Evolutionary conservation across 1,140 invertebrate species (phyloP).

Genomic region (Physella acuta): DNA sequence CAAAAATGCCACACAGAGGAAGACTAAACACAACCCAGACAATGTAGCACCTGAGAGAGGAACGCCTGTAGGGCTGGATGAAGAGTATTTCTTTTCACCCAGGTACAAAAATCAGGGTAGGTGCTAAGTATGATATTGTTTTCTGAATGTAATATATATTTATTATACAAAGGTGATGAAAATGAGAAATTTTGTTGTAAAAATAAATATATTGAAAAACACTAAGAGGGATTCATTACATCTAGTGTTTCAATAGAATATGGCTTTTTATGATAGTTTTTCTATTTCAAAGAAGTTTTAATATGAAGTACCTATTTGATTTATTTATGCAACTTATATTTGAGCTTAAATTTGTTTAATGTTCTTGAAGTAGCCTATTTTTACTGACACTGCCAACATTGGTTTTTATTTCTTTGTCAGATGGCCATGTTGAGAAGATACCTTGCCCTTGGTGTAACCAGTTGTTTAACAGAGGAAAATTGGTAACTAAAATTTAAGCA

Average conservation of each 20-base stretch:
- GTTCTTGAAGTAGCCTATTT: neutral
- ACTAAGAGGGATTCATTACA: too few species aligned
- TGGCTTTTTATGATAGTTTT: neutral
- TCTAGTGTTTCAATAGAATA: neutral
- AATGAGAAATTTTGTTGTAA: too few species aligned
- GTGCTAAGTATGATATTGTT: too few species aligned
- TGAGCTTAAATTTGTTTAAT: neutral
- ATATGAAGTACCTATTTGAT: too few species aligned
- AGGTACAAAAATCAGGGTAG: slow-evolving; percentile 15
- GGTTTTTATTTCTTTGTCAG: neutral
- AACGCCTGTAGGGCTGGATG: slow-evolving; percentile 34
- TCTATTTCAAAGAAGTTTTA: neutral
- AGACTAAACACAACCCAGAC: slow-evolving; percentile 15
- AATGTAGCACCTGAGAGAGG: slow-evolving; percentile 42
- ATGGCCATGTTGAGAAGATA: neutral
- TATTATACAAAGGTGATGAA: too few species aligned
- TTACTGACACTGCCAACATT: neutral
- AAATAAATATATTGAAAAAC: too few species aligned
- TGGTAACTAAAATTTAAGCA: slow-evolving; percentile 13
- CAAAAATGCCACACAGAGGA: neutral
- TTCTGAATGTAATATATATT: too few species aligned
- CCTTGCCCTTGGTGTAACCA: slow-evolving; percentile 10
- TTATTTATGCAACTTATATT: neutral
- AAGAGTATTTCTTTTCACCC: slow-evolving; percentile 43
- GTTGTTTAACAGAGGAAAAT: slow-evolving; percentile 1